Evolutionary conservation across 1,140 invertebrate species (phyloP).

Genomic region (Rhyzopertha dominica): DNA sequence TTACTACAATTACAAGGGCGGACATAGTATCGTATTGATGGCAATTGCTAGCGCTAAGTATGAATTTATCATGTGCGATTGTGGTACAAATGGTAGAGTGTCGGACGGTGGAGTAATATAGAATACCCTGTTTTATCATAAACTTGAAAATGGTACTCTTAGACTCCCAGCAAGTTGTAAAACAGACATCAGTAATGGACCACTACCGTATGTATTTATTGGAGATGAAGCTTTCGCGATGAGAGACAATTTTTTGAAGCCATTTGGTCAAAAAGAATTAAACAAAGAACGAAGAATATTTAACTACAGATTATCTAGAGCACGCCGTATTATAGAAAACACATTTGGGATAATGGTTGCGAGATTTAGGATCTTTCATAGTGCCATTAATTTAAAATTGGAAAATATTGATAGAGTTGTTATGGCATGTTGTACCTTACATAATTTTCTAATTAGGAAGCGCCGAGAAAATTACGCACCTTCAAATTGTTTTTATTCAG

Average conservation of each 20-base stretch:
- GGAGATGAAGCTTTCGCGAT: conserved; percentile 45
- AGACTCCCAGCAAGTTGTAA: conserved; percentile 22
- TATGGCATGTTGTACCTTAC: conserved; percentile 1
- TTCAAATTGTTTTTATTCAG: too few species aligned
- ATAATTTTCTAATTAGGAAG: conserved; percentile 8
- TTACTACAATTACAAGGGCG: conserved; percentile 38
- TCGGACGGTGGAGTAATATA: conserved; percentile 40
- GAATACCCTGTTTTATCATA: conserved; percentile 29
- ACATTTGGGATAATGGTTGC: conserved; percentile 8
- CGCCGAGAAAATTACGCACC: background rate
- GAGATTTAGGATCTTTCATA: conserved; percentile 11
- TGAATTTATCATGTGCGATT: conserved; percentile 41
- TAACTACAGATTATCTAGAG: conserved; percentile 26
- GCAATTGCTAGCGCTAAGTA: conserved; percentile 44
- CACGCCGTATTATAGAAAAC: conserved; percentile 8
- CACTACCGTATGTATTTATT: conserved; percentile 36
- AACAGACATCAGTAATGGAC: conserved; percentile 6
- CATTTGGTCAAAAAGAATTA: conserved; percentile 27
- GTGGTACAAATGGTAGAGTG: conserved; percentile 39
- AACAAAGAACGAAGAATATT: conserved; percentile 29
- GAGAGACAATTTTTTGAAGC: conserved; percentile 35
- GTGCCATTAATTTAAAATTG: conserved; percentile 12
- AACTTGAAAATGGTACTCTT: conserved; percentile 24
- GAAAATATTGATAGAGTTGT: conserved; percentile 26
- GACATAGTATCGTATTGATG: conserved; percentile 34